Percentiles rank a stretch among this genome's conserved stretches.
These are phyloP conservation scores for Dreissena rostriformis DNA, from an alignment of 1,140 invertebrate genomes.

Conservation along the genomic window DNA sequence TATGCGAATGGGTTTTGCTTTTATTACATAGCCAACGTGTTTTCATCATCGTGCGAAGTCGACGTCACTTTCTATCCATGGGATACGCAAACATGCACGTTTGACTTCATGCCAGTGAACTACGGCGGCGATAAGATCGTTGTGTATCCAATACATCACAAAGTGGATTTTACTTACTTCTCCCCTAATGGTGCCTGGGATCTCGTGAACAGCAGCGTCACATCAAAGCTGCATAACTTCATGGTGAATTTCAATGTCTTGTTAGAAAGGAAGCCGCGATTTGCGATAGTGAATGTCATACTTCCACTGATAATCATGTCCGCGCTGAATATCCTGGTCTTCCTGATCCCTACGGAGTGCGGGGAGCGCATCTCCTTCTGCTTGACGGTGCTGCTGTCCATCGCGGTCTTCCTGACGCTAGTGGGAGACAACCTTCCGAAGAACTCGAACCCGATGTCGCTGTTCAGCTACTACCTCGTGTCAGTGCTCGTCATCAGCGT, in stretches of 20 bases:
- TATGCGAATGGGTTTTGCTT: not conserved
- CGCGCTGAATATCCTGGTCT: slow-evolving; percentile 83
- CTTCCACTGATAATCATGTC: slow-evolving; percentile 84
- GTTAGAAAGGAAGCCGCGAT: slow-evolving; percentile 65
- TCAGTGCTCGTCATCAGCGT: slow-evolving; percentile 36
- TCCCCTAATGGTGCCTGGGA: slow-evolving; percentile 14
- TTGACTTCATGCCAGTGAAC: not conserved
- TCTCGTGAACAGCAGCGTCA: not conserved
- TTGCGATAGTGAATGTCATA: slow-evolving; percentile 83
- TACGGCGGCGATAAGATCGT: not conserved
- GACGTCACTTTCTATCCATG: slow-evolving; percentile 11
- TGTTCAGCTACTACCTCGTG: slow-evolving; percentile 33
- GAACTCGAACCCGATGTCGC: slow-evolving; percentile 73
- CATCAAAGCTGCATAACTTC: not conserved
- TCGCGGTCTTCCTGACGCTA: slow-evolving; percentile 84
- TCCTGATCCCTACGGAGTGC: slow-evolving; percentile 84
- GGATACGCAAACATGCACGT: slow-evolving; percentile 13
- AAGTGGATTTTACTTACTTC: not conserved
- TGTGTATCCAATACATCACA: not conserved
- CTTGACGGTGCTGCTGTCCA: slow-evolving; percentile 83
- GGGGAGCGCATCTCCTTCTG: slow-evolving; percentile 84
- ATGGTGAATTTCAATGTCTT: not conserved
- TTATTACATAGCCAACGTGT: not conserved
- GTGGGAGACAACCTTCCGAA: slow-evolving; percentile 83
- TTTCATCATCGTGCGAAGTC: not conserved